Base-by-base conservation (phyloP, 2,888 invertebrate species). In the Phyto melanocephala region DNA sequence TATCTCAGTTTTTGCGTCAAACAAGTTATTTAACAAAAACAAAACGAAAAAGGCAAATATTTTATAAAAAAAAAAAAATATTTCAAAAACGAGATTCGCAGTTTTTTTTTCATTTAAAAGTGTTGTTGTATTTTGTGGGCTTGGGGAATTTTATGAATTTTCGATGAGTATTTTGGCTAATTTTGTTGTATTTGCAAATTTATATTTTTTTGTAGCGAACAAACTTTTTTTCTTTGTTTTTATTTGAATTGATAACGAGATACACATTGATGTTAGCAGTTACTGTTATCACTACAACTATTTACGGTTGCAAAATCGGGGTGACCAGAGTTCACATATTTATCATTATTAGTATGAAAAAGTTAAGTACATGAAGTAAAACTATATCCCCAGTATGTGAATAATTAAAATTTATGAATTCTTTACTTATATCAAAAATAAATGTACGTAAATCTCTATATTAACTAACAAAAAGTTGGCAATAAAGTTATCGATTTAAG, bases 281-380 rank as follows among this genome's bases (percentile, higher is more conserved):
- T 62, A 74, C 63, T 74, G 37, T 80, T 81, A 85, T 79, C 82
- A 70, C 47, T 28, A 45, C 35, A 45, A 5, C 8, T 22, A 22
- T 0, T 28, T 10, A 7, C 17, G n/a, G n/a, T 17, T 47, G 77
- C 15, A 40, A 62, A 47, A 62, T 75, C 75, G 45, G 40, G 68
- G 81, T 84, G 85, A 76, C 84, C 77, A 67, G 50, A 42, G 80
- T 75, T 60, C 65, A 74, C 68, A 15, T 17, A 62, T 1, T n/a
- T 5, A 28, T 3, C 28, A 28, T 6, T 28, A 6, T 28, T 28
- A 6, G 28, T 3, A n/a, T n/a, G 4, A 28, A 5, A 5, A 5
- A 28, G 28, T 6, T 28, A 28, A 28, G 28, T 28, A 28, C 28
- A n/a, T n/a, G n/a, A n/a, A n/a, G n/a, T n/a, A n/a, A n/a, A n/a